A percentile compares a stretch with the other conserved stretches of the same genome.
Conservation (phyloP, 2,797 vertebrate genomes). For the Sebastes glaucus region DNA sequence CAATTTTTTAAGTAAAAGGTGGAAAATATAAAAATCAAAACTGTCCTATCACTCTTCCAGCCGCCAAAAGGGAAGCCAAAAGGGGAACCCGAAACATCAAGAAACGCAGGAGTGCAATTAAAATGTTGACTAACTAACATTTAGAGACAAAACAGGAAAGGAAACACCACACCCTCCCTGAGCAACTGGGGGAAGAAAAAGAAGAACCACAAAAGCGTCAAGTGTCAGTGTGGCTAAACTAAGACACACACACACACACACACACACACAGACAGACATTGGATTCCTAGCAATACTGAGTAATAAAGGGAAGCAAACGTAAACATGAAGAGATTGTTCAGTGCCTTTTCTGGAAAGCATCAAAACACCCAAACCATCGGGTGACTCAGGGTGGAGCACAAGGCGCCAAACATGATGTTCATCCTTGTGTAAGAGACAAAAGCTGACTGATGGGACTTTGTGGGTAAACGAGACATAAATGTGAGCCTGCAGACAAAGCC, state of each 20-base stretch:
- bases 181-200: not conserved
- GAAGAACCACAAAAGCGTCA: constrained; percentile 43
- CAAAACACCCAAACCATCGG: constrained; percentile 2
- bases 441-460: constrained; percentile 15
- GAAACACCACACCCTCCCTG: constrained; percentile 60
- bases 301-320: not conserved
- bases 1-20: not conserved
- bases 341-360: not conserved
- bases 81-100: constrained; percentile 6
- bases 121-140: constrained; percentile 46
- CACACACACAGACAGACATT: not conserved
- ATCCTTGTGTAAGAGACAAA: not conserved
- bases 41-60: not conserved
- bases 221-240: not conserved
- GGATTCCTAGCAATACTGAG: not conserved
- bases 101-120: constrained; percentile 33
- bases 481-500: not conserved
- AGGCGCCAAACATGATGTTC: not conserved
- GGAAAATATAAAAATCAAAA: not conserved
- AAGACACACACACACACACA: not conserved
- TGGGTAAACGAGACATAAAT: not conserved
- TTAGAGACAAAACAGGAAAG: constrained; percentile 60
- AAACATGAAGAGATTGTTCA: constrained; percentile 3
- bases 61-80: not conserved
- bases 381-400: constrained; percentile 8